Base-by-base conservation (phyloP, 2,888 invertebrate species). In the Sipunculus nudus region DNA sequence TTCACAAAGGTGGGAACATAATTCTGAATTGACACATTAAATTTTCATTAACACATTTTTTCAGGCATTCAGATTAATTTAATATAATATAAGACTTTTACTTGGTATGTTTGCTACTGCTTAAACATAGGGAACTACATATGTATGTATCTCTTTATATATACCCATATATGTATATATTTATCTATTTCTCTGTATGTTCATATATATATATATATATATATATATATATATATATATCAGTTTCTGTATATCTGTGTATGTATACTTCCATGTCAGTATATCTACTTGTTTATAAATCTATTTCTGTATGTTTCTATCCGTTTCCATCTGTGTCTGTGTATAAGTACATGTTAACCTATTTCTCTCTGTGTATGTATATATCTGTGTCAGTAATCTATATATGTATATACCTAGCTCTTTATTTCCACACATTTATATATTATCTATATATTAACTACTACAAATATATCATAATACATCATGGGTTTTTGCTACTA, bases 1-100 rank as follows among this genome's bases (percentile, higher is more conserved):
- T 97, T 96, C 86, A 94, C 96, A 39, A 96, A 96, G 80, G 84
- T 84, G 75, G 62, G 59, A 29, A 19, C 39, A 53, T 6, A 13
- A 23, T 16, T n/a, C 38, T n/a, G 13, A 13, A 13, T n/a, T n/a
- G n/a, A n/a, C n/a, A n/a, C n/a, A n/a, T n/a, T n/a, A n/a, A n/a
- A n/a, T n/a, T n/a, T n/a, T 8, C 21, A 38, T 10, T 16, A 25
- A 19, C 10, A 25, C 19, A 43, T 43, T 19, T 43, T 19, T 16
- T 16, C 43, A 16, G 8, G 10, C 19, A 21, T 16, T 8, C 43
- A 16, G 10, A 8, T 43, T 43, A 19, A 19, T 8, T 8, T 8
- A 13, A 43, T 43, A 43, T 16, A 16, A 19, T 8, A 47, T n/a
- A n/a, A n/a, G n/a, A n/a, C n/a, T n/a, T n/a, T n/a, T n/a, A n/a